Evolutionary conservation across 2,113 vertebrate species (phyloP).

Genomic region (Ophthalmolycus amberensis): DNA sequence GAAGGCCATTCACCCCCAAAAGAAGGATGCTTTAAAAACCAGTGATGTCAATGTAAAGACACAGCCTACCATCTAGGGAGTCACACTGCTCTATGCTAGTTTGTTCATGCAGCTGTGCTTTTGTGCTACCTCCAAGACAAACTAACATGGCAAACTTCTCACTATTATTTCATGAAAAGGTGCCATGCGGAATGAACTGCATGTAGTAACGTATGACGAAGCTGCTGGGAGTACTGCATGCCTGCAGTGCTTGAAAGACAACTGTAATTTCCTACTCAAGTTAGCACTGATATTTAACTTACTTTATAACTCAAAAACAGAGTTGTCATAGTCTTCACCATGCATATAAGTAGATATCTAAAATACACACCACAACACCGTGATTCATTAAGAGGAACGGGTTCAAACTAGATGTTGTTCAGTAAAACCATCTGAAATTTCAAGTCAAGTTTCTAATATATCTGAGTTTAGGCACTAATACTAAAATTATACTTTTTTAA

Average conservation of each 20-base stretch:
- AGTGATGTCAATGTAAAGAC: conserved; percentile 45
- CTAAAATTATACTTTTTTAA: background rate
- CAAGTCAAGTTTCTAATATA: background rate
- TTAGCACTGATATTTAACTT: background rate
- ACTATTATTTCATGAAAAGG: conserved; percentile 31
- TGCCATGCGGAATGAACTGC: conserved; percentile 55
- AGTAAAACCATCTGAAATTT: background rate
- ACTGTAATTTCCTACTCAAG: background rate
- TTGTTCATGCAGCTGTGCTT: conserved; percentile 25
- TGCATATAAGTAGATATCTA: background rate
- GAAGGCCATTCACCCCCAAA: conserved; percentile 59
- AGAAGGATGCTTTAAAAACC: conserved; percentile 47
- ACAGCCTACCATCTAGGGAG: conserved; percentile 14
- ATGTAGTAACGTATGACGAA: background rate
- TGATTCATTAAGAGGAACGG: background rate
- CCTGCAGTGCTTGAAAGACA: conserved; percentile 4
- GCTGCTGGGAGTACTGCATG: background rate
- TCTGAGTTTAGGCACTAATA: background rate
- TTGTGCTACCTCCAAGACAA: conserved; percentile 8
- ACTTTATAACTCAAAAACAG: background rate
- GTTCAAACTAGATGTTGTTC: background rate
- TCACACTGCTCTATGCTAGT: conserved; percentile 14
- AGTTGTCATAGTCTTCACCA: background rate
- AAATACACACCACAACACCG: background rate
- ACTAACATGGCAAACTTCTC: conserved; percentile 31